A percentile compares a stretch with the other conserved stretches of the same genome.
Conservation (phyloP, 2,113 vertebrate genomes). For the Nesogale talazaci region DNA sequence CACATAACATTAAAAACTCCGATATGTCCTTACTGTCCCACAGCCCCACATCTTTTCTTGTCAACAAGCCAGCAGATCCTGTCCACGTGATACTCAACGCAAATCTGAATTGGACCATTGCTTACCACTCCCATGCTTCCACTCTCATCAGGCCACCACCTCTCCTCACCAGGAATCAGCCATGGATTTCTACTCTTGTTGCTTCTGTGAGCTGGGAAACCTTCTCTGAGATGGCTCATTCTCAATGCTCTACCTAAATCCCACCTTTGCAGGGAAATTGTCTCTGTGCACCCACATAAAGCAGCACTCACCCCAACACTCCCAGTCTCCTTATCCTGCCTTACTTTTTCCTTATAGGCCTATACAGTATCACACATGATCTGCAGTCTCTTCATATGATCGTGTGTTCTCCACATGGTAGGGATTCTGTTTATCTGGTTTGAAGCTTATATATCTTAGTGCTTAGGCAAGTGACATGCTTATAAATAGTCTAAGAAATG, state of each 20-base stretch:
- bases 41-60: no score
- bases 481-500: no score
- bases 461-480: neutral
- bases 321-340: neutral
- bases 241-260: neutral
- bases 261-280: neutral
- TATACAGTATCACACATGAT: fast-evolving
- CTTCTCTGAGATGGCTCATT: neutral
- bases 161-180: neutral
- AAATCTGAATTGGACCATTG: fast-evolving
- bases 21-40: no score
- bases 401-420: neutral
- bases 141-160: neutral
- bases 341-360: neutral
- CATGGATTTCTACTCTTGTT: neutral
- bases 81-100: fast-evolving
- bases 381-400: fast-evolving
- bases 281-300: neutral
- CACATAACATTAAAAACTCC: neutral
- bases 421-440: fast-evolving
- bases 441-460: neutral
- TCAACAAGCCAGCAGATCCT: no score
- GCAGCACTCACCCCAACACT: no score
- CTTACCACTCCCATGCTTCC: fast-evolving
- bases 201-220: neutral